phyloP scores from a whole-genome alignment of 2,888 invertebrate genomes.

The Reticulitermes lucifugus region DNA sequence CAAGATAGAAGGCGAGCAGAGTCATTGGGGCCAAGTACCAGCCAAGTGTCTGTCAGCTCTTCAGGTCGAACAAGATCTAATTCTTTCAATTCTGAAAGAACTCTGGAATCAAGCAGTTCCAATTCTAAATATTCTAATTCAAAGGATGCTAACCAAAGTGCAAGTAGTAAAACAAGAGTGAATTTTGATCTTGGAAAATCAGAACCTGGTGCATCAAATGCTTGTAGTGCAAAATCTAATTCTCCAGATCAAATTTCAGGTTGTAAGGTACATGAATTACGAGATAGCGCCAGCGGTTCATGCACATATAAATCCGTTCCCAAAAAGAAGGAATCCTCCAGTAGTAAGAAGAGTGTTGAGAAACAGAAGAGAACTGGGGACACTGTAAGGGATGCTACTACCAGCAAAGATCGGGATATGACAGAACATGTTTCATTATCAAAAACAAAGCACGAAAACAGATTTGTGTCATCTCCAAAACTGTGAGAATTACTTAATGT shows the following conservation, averaged over 20 bases:
- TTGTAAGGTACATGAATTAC: constrained; percentile 1
- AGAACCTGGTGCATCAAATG: constrained; percentile 7
- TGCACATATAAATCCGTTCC: background rate
- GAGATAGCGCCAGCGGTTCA: background rate
- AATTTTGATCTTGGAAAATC: constrained; percentile 45
- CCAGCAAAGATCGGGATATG: background rate
- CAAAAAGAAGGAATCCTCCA: constrained; percentile 34
- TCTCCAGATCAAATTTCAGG: constrained; percentile 1
- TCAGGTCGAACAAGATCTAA: constrained; percentile 11
- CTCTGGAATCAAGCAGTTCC: constrained; percentile 25
- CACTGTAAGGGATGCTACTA: background rate
- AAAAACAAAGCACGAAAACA: constrained; percentile 9
- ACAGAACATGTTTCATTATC: background rate
- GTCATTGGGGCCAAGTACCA: constrained; percentile 30
- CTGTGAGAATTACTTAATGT: too few relatives aligned
- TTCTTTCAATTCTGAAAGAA: constrained; percentile 3
- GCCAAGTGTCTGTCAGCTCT: background rate
- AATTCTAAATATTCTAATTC: constrained; percentile 8
- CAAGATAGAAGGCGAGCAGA: constrained; percentile 62
- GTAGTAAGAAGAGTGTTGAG: background rate
- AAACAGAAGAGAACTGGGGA: constrained; percentile 25
- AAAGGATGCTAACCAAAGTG: constrained; percentile 18
- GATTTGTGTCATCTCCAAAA: background rate
- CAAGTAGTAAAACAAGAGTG: constrained; percentile 36
- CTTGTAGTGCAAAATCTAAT: constrained; percentile 14